Base-by-base conservation (phyloP, 2,113 vertebrate genomes). In the Malurus cyaneus region DNA sequence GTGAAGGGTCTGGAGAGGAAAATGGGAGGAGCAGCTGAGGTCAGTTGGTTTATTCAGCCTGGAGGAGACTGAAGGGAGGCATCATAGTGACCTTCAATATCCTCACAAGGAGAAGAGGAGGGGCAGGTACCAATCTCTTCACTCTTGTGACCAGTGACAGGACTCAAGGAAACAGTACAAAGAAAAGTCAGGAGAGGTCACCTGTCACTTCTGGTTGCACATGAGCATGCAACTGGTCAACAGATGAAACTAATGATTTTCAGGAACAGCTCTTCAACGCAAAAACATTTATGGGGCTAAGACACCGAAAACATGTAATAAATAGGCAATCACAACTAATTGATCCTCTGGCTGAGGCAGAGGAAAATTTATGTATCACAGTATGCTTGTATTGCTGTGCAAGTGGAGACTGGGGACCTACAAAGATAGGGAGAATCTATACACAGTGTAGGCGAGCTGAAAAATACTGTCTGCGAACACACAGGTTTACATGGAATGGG, bases 341-440 rank as follows among this genome's bases (percentile, higher is more conserved):
- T 42, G 14, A 62, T 66, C 7, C 50, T 44, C 29, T 21, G 32
- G 31, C 19, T 59, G 57, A 78, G 32, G 41, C 50, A 39, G 10
- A 67, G 47, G 41, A 12, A 60, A 74, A 66, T 34, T 18, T 0
- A 2, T 5, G 2, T 18, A 44, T 20, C 44, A 28, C 61, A 67
- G 36, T 4, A 60, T 0, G 0, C 11, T 54, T 41, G 6, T 42
- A 44, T 1, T 39, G 34, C 28, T 44, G 36, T 12, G 29, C 39
- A 73, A 36, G 12, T 61, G 50, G 53, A 91, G 36, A 77, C 1
- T 12, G 26, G 29, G 15, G 54, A 69, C 36, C 28, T 73, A 36
- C 25, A 53, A 41, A 76, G n/a, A 50, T 5, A 34, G 17, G 29
- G 31, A 72, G 28, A n/a, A 88, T 17, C 36, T 36, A 6, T 15